A percentile compares a stretch with the other conserved stretches of the same genome.
Conservation (phyloP, 2,113 vertebrate species). For the Camelus bactrianus region DNA sequence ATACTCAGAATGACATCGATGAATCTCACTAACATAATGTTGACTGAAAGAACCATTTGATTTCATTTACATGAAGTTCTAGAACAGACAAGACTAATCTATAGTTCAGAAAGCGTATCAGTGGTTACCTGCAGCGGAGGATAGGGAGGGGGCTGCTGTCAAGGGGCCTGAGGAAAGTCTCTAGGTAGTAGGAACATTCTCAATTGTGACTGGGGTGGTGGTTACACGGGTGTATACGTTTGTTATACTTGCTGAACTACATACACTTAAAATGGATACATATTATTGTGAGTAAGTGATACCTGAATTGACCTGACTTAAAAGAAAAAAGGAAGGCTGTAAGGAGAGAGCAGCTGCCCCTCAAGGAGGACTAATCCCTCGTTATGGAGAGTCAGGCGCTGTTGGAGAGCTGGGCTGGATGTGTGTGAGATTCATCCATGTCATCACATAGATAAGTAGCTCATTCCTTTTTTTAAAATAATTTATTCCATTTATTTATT, state of each 20-base stretch:
- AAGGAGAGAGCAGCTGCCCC: background rate
- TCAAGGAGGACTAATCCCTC: background rate
- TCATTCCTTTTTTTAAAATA: background rate
- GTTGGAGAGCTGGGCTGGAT: background rate
- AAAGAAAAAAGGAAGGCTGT: constrained; percentile 4
- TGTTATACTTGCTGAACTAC: background rate
- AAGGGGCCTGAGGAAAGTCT: background rate
- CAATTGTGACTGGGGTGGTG: background rate
- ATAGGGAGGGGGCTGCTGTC: background rate
- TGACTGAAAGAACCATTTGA: background rate
- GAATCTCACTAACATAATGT: background rate
- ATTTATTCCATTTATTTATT: too few species aligned
- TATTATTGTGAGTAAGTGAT: constrained; percentile 10
- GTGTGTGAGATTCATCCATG: background rate
- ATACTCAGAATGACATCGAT: background rate
- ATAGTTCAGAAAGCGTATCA: background rate
- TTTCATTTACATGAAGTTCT: constrained; percentile 12
- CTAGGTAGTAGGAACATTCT: background rate
- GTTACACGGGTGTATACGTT: background rate
- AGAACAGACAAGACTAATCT: background rate
- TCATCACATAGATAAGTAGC: background rate
- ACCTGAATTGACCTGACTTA: background rate
- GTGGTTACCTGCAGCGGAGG: background rate
- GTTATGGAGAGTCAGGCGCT: background rate
- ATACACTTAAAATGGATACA: background rate